Base-by-base conservation (phyloP, 2,113 vertebrate genomes). In the Myrmophylax atrothorax region DNA sequence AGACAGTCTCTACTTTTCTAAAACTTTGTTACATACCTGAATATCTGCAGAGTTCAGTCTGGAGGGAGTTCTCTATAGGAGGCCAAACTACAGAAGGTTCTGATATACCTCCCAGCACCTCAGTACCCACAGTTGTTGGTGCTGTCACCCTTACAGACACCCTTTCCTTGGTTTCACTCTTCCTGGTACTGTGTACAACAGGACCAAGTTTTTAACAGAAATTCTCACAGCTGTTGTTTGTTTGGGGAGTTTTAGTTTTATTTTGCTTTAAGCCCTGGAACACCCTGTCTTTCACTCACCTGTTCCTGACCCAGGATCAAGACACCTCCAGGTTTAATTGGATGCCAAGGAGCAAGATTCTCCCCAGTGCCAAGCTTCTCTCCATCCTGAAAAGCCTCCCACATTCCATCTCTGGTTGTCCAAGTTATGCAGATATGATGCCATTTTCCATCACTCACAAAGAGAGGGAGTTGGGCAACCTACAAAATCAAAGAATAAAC, bases 311-410 rank as follows among this genome's bases (percentile, higher is more conserved):
- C 99, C 50, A 99, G 98, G 96, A 99, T 99, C 95, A 99, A 98
- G 91, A 99, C 98, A 78, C 99, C 99, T 70, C 99, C 99, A 31
- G 99, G 98, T 98, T 99, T 99, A 98, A 99, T 99, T 96, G 99
- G 99, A 95, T 99, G 99, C 99, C 99, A 99, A 40, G 99, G 99
- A 95, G 99, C 99, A 96, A 99, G 97, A 97, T 99, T 99, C 94
- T 99, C 99, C 87, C 99, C 99, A 0, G 98, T 99, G 94, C 99
- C 99, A 10, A 99, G 98, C 52, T 98, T 98, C 98, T 99, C 99
- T 12, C 99, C 99, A 25, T 99, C 99, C 97, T 99, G 99, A 97
- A 99, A 99, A 31, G 99, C 99, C 94, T 99, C 99, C 99, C 99
- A 99, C 98, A 99, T 98, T 66, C 99, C 99, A 9, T 99, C 99